Evolutionary conservation across 2,888 invertebrate species (phyloP).

Genomic region (Chaetoderma sp.): DNA sequence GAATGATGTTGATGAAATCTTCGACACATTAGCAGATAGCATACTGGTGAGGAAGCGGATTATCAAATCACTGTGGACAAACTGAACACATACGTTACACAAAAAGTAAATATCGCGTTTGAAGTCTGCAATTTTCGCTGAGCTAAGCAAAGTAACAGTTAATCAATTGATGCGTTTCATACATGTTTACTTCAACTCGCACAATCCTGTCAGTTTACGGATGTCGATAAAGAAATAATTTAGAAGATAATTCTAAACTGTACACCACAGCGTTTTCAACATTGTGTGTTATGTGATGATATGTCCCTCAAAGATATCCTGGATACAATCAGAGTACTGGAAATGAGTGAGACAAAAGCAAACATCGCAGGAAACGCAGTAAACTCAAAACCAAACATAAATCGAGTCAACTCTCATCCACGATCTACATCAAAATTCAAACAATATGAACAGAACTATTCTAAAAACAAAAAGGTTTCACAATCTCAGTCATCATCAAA

Average conservation of each 20-base stretch:
- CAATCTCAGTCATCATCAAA: too few species aligned
- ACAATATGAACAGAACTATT: too few species aligned
- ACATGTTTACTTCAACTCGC: constrained; percentile 7
- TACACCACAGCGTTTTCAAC: not conserved
- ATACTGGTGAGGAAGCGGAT: constrained; percentile 1
- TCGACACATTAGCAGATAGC: constrained; percentile 5
- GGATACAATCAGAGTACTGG: constrained; percentile 1
- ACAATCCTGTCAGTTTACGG: constrained; percentile 12
- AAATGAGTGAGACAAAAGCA: constrained; percentile 1
- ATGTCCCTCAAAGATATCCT: not conserved
- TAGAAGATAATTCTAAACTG: not conserved
- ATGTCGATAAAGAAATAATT: constrained; percentile 5
- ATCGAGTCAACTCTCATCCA: too few species aligned
- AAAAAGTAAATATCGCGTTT: constrained; percentile 1
- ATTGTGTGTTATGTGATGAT: not conserved
- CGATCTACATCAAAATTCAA: too few species aligned
- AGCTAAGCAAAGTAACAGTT: not conserved
- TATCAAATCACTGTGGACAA: not conserved
- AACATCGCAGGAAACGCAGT: not conserved
- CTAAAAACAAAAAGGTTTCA: too few species aligned
- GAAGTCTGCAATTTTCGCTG: not conserved
- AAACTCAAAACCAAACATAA: too few species aligned
- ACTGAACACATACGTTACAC: constrained; percentile 3
- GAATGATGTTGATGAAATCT: constrained; percentile 5
- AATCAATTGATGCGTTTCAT: constrained; percentile 5